A percentile compares a stretch with the other conserved stretches of the same genome.
phyloP scores from a whole-genome alignment of 2,113 vertebrate species.

The Ariopsis seemanni region DNA sequence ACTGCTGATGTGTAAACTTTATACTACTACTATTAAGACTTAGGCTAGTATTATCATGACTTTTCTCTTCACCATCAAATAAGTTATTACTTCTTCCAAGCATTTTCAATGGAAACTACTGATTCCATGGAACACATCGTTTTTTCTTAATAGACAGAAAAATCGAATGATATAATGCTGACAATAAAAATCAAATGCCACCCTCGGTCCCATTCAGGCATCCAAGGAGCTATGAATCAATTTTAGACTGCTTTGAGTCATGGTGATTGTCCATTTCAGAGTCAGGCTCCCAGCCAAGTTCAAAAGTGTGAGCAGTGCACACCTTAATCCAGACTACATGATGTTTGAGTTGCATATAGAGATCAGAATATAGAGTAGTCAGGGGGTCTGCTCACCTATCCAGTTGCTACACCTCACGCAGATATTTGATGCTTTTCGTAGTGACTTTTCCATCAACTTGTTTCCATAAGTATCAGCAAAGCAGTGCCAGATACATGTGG shows the following conservation, averaged over 20 bases:
- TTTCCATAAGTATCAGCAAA: slow-evolving; percentile 8
- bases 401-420: background rate
- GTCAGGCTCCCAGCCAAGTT: slow-evolving; percentile 7
- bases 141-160: background rate
- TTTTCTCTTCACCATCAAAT: background rate
- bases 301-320: background rate
- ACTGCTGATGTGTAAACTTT: background rate
- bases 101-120: background rate
- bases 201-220: background rate
- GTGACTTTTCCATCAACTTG: background rate
- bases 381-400: background rate
- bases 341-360: background rate
- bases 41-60: background rate
- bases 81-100: background rate
- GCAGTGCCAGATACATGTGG: background rate
- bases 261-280: slow-evolving; percentile 9
- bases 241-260: background rate
- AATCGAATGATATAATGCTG: background rate
- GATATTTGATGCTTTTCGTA: background rate
- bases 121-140: background rate
- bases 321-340: background rate
- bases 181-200: background rate
- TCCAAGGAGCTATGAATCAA: background rate
- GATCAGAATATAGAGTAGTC: background rate
- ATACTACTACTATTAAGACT: background rate